Percentiles rank a stretch among this genome's conserved stretches.
phyloP scores from a whole-genome alignment of 2,888 invertebrate species.

The Cosmia trapezina region DNA sequence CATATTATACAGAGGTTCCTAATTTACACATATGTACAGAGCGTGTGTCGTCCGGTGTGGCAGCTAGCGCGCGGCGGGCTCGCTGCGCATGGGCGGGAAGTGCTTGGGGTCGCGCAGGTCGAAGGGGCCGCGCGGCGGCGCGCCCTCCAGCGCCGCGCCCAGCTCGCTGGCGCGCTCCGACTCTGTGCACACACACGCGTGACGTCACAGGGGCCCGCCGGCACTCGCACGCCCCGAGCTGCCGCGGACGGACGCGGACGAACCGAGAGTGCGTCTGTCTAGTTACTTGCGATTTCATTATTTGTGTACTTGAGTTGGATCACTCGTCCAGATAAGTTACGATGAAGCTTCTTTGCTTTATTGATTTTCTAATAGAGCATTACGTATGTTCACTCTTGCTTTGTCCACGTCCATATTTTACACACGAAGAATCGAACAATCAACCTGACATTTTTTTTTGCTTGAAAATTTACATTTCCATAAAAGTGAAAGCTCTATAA shows the following conservation, averaged over 20 bases:
- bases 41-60: slow-evolving; percentile 78
- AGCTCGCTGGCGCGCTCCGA: slow-evolving; percentile 94
- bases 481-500: not conserved
- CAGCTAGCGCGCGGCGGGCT: slow-evolving; percentile 34
- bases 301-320: not conserved
- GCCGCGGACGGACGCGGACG: slow-evolving; percentile 7
- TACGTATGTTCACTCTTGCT: slow-evolving; percentile 19
- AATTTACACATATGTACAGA: slow-evolving; percentile 59
- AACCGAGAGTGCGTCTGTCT: slow-evolving; percentile 9
- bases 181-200: slow-evolving; percentile 83
- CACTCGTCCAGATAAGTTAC: not conserved
- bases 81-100: slow-evolving; percentile 93
- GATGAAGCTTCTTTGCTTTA: not conserved
- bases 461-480: not conserved
- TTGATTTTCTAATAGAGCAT: not conserved
- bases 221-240: not conserved
- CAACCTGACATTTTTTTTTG: not conserved
- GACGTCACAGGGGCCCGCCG: not conserved
- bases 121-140: slow-evolving; percentile 92
- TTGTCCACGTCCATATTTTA: slow-evolving; percentile 5
- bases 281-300: not conserved
- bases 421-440: slow-evolving; percentile 25
- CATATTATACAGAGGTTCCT: slow-evolving; percentile 40
- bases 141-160: slow-evolving; percentile 92
- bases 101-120: slow-evolving; percentile 95